phyloP scores from a whole-genome alignment of 2,888 invertebrate species.

The Lottia gigantea region DNA sequence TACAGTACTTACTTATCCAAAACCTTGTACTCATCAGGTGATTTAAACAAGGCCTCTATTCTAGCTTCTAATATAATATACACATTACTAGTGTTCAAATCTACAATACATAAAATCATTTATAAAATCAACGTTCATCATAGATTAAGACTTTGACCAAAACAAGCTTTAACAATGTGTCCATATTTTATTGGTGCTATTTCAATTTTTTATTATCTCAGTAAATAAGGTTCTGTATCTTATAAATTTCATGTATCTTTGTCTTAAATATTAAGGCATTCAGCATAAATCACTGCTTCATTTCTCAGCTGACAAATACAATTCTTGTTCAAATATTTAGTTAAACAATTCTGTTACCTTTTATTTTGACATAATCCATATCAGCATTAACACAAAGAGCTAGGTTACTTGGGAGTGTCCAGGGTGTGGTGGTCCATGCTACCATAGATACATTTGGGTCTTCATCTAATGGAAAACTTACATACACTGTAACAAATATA shows the following conservation, averaged over 20 bases:
- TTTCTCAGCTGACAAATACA: too few species aligned
- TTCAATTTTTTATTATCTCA: too few species aligned
- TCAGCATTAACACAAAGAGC: conserved; percentile 93
- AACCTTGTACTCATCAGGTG: conserved; percentile 81
- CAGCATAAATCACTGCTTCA: too few species aligned
- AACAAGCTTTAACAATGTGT: too few species aligned
- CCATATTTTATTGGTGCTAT: too few species aligned
- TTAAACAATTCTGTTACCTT: conserved; percentile 56
- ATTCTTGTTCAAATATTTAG: too few species aligned
- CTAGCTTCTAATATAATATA: conserved; percentile 90
- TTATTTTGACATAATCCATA: conserved; percentile 84
- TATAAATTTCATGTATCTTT: too few species aligned
- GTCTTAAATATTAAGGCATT: too few species aligned
- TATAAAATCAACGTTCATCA: neutral
- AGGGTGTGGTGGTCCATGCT: conserved; percentile 99
- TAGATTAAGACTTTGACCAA: neutral
- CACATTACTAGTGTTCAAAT: conserved; percentile 75
- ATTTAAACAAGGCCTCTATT: conserved; percentile 82
- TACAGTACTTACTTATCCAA: conserved; percentile 78
- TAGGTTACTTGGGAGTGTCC: conserved; percentile 98
- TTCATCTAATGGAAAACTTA: conserved; percentile 85
- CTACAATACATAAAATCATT: conserved; percentile 50
- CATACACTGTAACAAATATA: conserved; percentile 75
- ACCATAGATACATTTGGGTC: conserved; percentile 78
- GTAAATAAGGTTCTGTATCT: too few species aligned